Evolutionary conservation across 2,113 vertebrate species (phyloP).

Genomic region (Notiomystis cincta): DNA sequence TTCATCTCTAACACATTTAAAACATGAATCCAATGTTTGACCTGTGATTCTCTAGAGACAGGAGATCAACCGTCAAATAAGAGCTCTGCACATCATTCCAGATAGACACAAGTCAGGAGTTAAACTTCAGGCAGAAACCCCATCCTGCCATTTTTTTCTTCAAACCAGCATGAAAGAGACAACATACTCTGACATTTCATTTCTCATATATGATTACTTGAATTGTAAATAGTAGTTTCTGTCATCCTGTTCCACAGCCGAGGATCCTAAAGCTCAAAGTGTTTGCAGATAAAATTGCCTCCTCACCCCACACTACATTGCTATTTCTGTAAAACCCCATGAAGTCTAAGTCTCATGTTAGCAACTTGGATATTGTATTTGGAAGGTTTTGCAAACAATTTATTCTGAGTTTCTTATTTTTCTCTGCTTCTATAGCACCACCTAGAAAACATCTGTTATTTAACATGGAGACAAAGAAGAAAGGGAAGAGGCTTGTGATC

Average conservation of each 20-base stretch:
- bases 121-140: neutral
- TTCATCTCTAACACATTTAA: neutral
- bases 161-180: neutral
- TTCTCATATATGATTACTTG: neutral
- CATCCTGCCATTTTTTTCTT: neutral
- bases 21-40: neutral
- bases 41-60: neutral
- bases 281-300: neutral
- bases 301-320: neutral
- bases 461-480: neutral
- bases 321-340: neutral
- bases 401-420: neutral
- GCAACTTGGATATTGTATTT: neutral
- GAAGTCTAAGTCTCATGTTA: neutral
- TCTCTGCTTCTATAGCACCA: rapidly evolving
- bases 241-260: neutral
- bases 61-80: neutral
- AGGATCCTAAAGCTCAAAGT: neutral
- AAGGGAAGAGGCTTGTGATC: neutral
- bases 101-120: neutral
- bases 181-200: neutral
- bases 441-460: neutral
- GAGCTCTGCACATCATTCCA: neutral
- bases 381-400: neutral
- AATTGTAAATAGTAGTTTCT: neutral